phyloP scores from a whole-genome alignment of 1,140 invertebrate species.

The Zaprionus camerounensis region DNA sequence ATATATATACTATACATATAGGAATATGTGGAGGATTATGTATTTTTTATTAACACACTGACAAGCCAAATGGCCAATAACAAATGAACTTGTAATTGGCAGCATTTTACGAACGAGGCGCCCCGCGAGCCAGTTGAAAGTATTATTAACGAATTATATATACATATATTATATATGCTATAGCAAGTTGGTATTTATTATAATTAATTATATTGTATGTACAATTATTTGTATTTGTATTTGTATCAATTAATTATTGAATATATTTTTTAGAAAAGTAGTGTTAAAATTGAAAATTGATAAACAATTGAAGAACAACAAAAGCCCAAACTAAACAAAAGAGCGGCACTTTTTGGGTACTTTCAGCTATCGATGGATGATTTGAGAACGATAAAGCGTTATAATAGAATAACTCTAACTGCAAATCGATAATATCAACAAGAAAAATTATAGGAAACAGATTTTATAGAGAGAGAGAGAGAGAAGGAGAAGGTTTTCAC shows the following conservation, averaged over 20 bases:
- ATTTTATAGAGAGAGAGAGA: background rate
- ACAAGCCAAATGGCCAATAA: conserved; percentile 45
- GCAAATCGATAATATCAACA: background rate
- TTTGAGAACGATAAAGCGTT: background rate
- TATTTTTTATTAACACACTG: conserved; percentile 76
- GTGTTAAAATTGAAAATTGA: conserved; percentile 52
- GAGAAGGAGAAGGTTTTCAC: background rate
- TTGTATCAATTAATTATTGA: conserved; percentile 52
- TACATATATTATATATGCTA: conserved; percentile 62
- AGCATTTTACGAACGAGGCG: conserved; percentile 59
- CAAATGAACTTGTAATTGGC: conserved; percentile 33
- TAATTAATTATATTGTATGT: conserved; percentile 73
- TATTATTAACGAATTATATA: conserved; percentile 76
- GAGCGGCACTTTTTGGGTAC: background rate
- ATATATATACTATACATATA: conserved; percentile 33
- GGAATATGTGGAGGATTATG: conserved; percentile 50
- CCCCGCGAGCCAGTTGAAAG: conserved; percentile 63
- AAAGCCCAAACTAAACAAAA: conserved; percentile 1
- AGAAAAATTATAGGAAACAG: conserved; percentile 2
- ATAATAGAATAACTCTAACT: conserved; percentile 1
- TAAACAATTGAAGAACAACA: conserved; percentile 16
- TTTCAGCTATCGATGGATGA: conserved; percentile 1
- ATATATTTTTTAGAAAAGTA: conserved; percentile 81
- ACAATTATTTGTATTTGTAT: conserved; percentile 78
- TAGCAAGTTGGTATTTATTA: conserved; percentile 82